Evolutionary conservation across 2,888 invertebrate species (phyloP).

Genomic region (Herminia tarsipennalis): DNA sequence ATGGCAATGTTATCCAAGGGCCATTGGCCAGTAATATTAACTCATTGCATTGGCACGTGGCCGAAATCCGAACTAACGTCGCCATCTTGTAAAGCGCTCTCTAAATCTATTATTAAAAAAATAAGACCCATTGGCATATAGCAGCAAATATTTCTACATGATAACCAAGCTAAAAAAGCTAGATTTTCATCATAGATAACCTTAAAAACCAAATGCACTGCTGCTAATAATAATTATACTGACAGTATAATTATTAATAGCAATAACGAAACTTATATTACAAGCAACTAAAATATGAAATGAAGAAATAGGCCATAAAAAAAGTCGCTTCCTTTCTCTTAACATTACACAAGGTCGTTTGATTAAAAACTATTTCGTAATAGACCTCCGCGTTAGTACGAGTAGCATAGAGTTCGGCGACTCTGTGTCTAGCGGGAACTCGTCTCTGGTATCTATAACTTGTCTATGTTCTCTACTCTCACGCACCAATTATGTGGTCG

Average conservation of each 20-base stretch:
- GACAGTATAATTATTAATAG: constrained; percentile 9
- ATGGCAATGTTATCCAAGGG: no score
- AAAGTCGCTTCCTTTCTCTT: constrained; percentile 28
- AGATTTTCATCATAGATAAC: constrained; percentile 11
- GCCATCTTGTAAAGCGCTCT: no score
- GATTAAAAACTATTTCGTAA: constrained; percentile 13
- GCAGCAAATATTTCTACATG: no score
- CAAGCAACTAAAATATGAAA: constrained; percentile 7
- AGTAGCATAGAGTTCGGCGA: constrained; percentile 28
- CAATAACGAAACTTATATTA: constrained; percentile 13
- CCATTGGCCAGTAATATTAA: no score
- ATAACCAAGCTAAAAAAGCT: no score
- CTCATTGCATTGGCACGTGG: no score
- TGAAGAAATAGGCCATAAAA: constrained; percentile 17
- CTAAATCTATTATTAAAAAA: no score
- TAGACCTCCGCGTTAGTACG: constrained; percentile 8
- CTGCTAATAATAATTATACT: constrained; percentile 1
- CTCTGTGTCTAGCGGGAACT: constrained; percentile 26
- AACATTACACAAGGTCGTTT: constrained; percentile 25
- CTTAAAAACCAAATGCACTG: constrained; percentile 15
- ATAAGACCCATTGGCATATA: no score
- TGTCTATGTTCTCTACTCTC: constrained; percentile 7
- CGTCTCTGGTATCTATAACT: constrained; percentile 2
- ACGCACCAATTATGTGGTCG: constrained; percentile 2
- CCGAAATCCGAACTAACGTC: no score